phyloP scores from a whole-genome alignment of 64 coral and sea anemone species.

The Actinia equina region DNA sequence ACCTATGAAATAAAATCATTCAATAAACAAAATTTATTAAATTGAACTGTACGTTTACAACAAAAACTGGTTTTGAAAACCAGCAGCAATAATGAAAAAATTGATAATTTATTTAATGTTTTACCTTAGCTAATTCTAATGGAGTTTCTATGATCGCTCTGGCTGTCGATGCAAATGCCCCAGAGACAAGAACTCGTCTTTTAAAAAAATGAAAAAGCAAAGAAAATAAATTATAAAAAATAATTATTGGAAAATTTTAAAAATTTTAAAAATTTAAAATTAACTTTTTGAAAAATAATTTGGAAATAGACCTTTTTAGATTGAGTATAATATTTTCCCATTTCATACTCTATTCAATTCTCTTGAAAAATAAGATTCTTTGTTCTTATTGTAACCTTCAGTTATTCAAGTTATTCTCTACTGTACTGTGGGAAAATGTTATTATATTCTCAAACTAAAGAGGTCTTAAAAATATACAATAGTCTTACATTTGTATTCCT shows the following conservation, averaged over 20 bases:
- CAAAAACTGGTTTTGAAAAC: no score
- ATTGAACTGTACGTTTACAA: no score
- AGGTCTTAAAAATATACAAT: no score
- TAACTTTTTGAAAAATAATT: neutral
- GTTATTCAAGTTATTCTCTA: no score
- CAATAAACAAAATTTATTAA: neutral
- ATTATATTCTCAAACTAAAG: no score
- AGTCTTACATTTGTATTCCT: conserved; percentile 81
- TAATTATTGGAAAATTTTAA: neutral
- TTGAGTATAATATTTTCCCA: no score
- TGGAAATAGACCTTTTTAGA: neutral
- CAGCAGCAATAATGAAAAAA: no score
- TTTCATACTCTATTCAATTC: no score
- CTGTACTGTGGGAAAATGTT: no score
- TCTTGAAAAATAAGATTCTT: neutral
- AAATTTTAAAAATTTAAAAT: no score
- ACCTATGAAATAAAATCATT: conserved; percentile 30
- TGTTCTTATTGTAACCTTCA: neutral
- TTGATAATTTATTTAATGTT: neutral
- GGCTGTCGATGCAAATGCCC: conserved; percentile 69
- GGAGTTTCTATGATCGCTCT: conserved; percentile 95
- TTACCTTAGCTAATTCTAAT: conserved; percentile 87
- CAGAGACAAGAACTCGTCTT: conserved; percentile 82
- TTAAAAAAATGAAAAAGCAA: neutral
- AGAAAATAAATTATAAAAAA: neutral